phyloP scores from a whole-genome alignment of 1,140 invertebrate genomes.

The Charaxes varanes region DNA sequence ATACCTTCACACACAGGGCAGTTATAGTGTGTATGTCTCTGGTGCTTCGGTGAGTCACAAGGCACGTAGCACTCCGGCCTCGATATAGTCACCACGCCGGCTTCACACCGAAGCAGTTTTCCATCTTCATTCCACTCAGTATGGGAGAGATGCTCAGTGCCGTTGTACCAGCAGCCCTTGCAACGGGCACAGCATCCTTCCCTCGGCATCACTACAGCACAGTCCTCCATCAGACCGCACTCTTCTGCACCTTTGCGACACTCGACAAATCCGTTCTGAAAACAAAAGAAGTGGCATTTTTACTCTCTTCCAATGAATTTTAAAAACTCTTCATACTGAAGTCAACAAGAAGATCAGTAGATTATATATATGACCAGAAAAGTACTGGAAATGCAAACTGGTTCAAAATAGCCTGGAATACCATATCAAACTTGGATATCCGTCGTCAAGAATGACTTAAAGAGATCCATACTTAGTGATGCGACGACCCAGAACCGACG shows the following conservation, averaged over 20 bases:
- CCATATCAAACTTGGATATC: too few species aligned
- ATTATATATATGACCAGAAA: too few species aligned
- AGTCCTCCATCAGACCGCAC: slow-evolving; percentile 57
- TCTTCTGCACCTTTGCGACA: slow-evolving; percentile 51
- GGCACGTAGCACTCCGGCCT: slow-evolving; percentile 86
- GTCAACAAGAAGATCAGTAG: too few species aligned
- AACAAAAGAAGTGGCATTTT: too few species aligned
- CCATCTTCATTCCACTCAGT: slow-evolving; percentile 88
- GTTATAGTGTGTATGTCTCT: slow-evolving; percentile 80
- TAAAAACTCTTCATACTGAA: neutral
- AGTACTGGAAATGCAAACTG: too few species aligned
- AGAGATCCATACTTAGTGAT: too few species aligned
- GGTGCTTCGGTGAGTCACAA: slow-evolving; percentile 80
- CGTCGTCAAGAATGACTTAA: too few species aligned
- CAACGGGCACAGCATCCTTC: slow-evolving; percentile 62
- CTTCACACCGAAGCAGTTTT: slow-evolving; percentile 82
- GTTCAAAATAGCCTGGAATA: too few species aligned
- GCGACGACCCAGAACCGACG: too few species aligned
- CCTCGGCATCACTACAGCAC: slow-evolving; percentile 57
- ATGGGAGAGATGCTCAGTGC: slow-evolving; percentile 81
- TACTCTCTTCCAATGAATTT: too few species aligned
- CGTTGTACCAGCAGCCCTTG: slow-evolving; percentile 83
- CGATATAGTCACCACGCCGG: slow-evolving; percentile 88
- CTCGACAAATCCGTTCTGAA: slow-evolving; percentile 66
- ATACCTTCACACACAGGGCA: slow-evolving; percentile 86